Base-by-base conservation (phyloP, 2,888 invertebrate genomes). In the Ornithoptera alexandrae region DNA sequence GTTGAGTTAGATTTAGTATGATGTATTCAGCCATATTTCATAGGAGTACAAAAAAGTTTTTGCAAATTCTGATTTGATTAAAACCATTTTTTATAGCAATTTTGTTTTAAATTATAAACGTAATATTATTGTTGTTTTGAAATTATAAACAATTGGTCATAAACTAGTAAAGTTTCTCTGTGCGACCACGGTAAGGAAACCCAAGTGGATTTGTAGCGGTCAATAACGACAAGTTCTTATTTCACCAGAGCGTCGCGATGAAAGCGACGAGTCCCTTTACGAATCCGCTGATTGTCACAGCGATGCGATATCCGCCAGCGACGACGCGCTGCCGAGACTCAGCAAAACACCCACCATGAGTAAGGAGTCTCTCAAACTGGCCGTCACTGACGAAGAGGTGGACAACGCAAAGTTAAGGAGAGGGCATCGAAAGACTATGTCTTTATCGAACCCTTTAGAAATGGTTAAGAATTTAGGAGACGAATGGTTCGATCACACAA, bases 251-350 rank as follows among this genome's bases (percentile, higher is more conserved):
- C 82, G 92, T 69, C 83, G 92, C 72, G 92, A 91, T 78, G 92
- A 91, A 79, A 92, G 92, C 79, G 92, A 92, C 77, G 92, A 92
- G 74, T 92, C 92, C 15, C 77, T 92, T 59, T 92, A 92, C 81
- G 92, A 92, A 76, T 92, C 92, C 24, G 92, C 92, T 6, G 92
- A 92, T 71, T 88, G 92, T 53, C 91, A 92, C 75, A 91, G 91
- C 72, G 92, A 93, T 72, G 84, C 85, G 12, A 88, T 92, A 71
- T 91, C 91, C 1, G 91, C 90, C 24, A 92, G 92, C 70, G 92
- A 92, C 67, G 90, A 91, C 65, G 86, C 90, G 0, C 66, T 92
- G 0, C 85, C 92, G 0, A 81, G 88, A 46, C 84, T 92, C 15
- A 77, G 85, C 62, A 90, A 86, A 74, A 90, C 91, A 17, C 92